These are phyloP conservation scores for Psilopsiagon aurifrons DNA, from an alignment of 2,113 vertebrate species.

Conservation along the genomic window DNA sequence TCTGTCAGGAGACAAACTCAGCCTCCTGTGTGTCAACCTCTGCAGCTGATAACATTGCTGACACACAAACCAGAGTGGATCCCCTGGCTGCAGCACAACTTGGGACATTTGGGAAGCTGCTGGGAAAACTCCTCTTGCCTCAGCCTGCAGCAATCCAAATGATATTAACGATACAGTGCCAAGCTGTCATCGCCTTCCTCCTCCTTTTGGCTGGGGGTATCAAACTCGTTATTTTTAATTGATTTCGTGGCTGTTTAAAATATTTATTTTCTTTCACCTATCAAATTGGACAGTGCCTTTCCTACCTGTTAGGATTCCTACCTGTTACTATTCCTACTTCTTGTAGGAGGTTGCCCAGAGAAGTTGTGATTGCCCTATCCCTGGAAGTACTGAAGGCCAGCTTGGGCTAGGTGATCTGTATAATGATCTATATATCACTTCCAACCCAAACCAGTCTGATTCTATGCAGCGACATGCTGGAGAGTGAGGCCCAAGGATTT, in stretches of 20 bases:
- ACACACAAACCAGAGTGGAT: background rate
- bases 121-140: background rate
- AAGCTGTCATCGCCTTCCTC: background rate
- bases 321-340: background rate
- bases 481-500: accelerated
- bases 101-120: background rate
- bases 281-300: background rate
- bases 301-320: background rate
- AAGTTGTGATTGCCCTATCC: background rate
- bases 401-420: background rate
- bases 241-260: background rate
- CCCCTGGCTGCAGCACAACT: accelerated
- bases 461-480: background rate
- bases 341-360: background rate
- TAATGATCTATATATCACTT: background rate
- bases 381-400: background rate
- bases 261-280: background rate
- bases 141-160: background rate
- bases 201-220: background rate
- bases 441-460: background rate
- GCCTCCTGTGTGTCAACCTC: background rate
- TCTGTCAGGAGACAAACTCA: background rate
- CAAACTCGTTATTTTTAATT: background rate
- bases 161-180: background rate
- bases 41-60: background rate